Evolutionary conservation across 1,140 invertebrate species (phyloP).

Genomic region (Bombyx mandarina): DNA sequence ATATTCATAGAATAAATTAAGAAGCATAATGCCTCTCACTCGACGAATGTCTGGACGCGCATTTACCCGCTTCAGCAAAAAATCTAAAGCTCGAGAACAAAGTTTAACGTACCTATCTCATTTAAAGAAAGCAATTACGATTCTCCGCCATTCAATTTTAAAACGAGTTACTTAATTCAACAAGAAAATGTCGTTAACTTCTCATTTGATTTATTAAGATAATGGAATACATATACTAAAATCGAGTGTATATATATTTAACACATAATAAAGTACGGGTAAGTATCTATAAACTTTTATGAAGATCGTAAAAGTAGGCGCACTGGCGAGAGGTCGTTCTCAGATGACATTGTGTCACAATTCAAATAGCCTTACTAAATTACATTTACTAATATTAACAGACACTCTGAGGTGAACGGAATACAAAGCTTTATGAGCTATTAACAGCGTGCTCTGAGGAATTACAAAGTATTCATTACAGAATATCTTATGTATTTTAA

Average conservation of each 20-base stretch:
- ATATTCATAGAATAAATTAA: too few species aligned
- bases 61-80: too few species aligned
- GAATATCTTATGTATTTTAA: too few species aligned
- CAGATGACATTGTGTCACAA: slow-evolving; percentile 28
- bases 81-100: too few species aligned
- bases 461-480: too few species aligned
- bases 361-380: slow-evolving; percentile 28
- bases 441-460: too few species aligned
- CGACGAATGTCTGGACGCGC: too few species aligned
- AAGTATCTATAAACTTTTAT: slow-evolving; percentile 58
- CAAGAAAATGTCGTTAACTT: too few species aligned
- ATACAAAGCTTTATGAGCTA: too few species aligned
- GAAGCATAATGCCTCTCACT: too few species aligned
- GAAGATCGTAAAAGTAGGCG: slow-evolving; percentile 40
- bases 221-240: slow-evolving; percentile 23
- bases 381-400: slow-evolving; percentile 15
- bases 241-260: slow-evolving; percentile 40
- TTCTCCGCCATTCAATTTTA: slow-evolving; percentile 6
- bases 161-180: slow-evolving; percentile 6
- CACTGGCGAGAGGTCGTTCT: slow-evolving; percentile 24
- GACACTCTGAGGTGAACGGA: not conserved
- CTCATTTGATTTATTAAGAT: slow-evolving; percentile 17
- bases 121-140: slow-evolving; percentile 4
- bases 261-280: slow-evolving; percentile 52
- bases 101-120: not conserved